Conservation (phyloP, 2,888 invertebrate species). For the Tenodera sinensis region DNA sequence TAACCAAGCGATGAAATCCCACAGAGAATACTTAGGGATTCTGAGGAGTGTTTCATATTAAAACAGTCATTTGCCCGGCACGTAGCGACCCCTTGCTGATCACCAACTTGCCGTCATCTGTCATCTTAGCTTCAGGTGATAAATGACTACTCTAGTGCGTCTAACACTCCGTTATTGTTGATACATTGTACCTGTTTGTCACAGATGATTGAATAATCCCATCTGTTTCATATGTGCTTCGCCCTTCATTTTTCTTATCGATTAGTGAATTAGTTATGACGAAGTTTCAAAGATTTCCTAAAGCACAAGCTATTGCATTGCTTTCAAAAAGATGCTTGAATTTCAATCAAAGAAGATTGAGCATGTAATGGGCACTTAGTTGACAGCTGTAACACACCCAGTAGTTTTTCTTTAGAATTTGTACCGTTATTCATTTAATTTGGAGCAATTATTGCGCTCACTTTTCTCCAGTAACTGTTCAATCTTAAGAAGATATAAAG, state of each 20-base stretch:
- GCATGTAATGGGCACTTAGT: too few relatives aligned
- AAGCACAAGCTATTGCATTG: too few relatives aligned
- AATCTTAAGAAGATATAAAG: too few relatives aligned
- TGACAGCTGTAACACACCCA: too few relatives aligned
- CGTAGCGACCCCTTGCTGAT: neutral
- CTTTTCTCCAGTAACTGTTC: too few relatives aligned
- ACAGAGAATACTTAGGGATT: neutral
- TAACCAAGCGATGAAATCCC: neutral
- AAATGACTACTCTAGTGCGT: neutral
- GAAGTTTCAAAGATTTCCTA: too few relatives aligned
- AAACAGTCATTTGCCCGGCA: neutral
- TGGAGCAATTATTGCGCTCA: too few relatives aligned
- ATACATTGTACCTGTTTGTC: neutral
- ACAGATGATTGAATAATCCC: neutral
- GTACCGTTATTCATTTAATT: too few relatives aligned
- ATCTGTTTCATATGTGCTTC: neutral
- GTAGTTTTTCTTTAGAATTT: too few relatives aligned
- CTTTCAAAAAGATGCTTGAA: too few relatives aligned
- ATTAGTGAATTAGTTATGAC: neutral
- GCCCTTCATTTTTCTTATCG: neutral
- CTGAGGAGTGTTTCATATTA: neutral
- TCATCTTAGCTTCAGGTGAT: neutral
- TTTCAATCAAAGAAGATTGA: too few relatives aligned
- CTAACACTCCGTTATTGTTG: neutral
- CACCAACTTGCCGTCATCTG: neutral